Evolutionary conservation across 2,888 invertebrate species (phyloP).

Genomic region (Tubiluchus corallicola): DNA sequence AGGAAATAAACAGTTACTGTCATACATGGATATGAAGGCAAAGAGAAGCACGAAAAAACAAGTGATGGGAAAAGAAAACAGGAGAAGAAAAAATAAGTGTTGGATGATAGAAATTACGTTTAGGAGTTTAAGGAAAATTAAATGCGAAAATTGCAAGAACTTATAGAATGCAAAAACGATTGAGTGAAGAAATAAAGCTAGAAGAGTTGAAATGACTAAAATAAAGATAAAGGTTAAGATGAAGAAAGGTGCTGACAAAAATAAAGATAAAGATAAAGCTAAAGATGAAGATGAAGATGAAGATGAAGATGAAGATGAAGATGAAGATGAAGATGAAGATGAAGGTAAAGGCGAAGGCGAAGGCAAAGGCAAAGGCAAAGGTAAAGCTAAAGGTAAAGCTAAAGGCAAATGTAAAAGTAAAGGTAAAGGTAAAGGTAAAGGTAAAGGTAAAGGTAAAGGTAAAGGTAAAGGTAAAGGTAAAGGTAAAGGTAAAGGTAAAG

Average conservation of each 20-base stretch:
- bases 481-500: not conserved
- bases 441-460: constrained; percentile 6
- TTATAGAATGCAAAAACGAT: not conserved
- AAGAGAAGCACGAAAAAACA: not conserved
- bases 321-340: too few species aligned
- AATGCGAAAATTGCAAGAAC: not conserved
- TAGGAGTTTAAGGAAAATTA: not conserved
- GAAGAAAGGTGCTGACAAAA: not conserved
- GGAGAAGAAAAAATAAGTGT: not conserved
- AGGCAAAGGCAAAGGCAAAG: not conserved
- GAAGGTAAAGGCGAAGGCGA: too few species aligned
- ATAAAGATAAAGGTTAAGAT: not conserved
- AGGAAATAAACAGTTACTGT: too few species aligned
- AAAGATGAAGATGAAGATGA: too few species aligned
- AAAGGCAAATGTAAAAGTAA: not conserved
- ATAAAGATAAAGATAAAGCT: not conserved
- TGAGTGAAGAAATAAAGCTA: not conserved
- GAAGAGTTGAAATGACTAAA: not conserved
- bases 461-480: not conserved
- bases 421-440: constrained; percentile 8
- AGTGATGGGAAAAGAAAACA: not conserved
- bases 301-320: not conserved
- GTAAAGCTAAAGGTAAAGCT: not conserved
- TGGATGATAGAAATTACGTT: not conserved
- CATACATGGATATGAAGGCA: not conserved